Conservation (phyloP, 2,113 vertebrate species). For the Noctilio leporinus region DNA sequence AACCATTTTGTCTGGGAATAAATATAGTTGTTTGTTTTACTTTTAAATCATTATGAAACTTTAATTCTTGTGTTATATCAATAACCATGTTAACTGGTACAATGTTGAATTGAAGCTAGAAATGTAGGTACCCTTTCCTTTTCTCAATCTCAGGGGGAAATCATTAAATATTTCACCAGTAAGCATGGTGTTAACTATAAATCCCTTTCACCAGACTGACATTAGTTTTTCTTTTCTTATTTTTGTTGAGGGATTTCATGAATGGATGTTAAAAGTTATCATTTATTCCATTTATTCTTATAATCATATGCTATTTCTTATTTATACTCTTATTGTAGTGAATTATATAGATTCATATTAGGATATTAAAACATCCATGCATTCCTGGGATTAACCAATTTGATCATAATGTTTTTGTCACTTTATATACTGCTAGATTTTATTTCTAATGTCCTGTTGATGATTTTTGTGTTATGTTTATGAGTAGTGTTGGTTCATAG, state of each 20-base stretch:
- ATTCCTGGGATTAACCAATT: not conserved
- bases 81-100: not conserved
- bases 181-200: not conserved
- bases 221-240: not conserved
- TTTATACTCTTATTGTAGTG: not conserved
- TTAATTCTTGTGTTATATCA: not conserved
- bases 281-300: not conserved
- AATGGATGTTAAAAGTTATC: not conserved
- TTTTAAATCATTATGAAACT: not conserved
- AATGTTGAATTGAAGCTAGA: not conserved
- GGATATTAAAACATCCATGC: not conserved
- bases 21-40: not conserved
- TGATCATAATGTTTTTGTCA: not conserved
- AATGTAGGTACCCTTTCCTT: not conserved
- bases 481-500: not conserved
- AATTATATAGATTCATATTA: not conserved
- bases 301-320: not conserved
- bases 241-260: not conserved
- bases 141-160: not conserved
- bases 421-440: not conserved
- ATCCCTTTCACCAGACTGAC: not conserved
- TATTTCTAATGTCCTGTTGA: not conserved
- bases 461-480: not conserved
- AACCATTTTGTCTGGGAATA: not conserved
- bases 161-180: not conserved